These are phyloP conservation scores for Drosophila orosa DNA, from an alignment of 1,140 invertebrate species.

Conservation along the genomic window DNA sequence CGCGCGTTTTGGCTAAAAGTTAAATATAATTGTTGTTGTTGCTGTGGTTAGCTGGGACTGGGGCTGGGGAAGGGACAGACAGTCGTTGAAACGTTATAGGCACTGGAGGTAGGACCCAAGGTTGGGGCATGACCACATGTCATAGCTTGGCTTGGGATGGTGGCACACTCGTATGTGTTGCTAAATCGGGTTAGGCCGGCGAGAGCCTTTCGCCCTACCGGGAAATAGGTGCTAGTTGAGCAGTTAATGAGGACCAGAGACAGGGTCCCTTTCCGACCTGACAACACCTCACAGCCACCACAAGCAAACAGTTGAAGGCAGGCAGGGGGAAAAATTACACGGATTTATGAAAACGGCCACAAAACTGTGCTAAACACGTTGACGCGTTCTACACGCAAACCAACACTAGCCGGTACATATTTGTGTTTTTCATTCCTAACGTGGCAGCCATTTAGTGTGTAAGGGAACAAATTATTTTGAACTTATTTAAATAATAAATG, in stretches of 20 bases:
- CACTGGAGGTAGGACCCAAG: neutral
- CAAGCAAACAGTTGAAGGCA: constrained; percentile 22
- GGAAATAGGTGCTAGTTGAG: constrained; percentile 26
- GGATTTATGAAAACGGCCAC: constrained; percentile 69
- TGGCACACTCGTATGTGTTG: constrained; percentile 33
- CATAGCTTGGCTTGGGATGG: constrained; percentile 25
- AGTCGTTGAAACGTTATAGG: constrained; percentile 7
- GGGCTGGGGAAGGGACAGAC: constrained; percentile 9
- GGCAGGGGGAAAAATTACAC: constrained; percentile 54
- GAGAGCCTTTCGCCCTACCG: constrained; percentile 11
- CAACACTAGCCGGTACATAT: constrained; percentile 19
- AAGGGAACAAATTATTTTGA: constrained; percentile 45
- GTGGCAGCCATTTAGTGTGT: constrained; percentile 45
- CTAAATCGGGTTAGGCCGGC: constrained; percentile 40
- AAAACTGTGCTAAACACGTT: constrained; percentile 74
- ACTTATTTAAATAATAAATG: constrained; percentile 5
- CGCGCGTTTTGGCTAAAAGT: constrained; percentile 69
- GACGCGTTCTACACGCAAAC: constrained; percentile 68
- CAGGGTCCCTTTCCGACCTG: constrained; percentile 16
- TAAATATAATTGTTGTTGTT: constrained; percentile 79
- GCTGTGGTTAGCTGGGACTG: constrained; percentile 23
- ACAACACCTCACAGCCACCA: constrained; percentile 32
- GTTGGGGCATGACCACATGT: constrained; percentile 44
- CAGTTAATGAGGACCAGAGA: constrained; percentile 37
- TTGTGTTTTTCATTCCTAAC: constrained; percentile 31